phyloP scores from a whole-genome alignment of 2,888 invertebrate genomes.

The Pharmacophagus antenor region DNA sequence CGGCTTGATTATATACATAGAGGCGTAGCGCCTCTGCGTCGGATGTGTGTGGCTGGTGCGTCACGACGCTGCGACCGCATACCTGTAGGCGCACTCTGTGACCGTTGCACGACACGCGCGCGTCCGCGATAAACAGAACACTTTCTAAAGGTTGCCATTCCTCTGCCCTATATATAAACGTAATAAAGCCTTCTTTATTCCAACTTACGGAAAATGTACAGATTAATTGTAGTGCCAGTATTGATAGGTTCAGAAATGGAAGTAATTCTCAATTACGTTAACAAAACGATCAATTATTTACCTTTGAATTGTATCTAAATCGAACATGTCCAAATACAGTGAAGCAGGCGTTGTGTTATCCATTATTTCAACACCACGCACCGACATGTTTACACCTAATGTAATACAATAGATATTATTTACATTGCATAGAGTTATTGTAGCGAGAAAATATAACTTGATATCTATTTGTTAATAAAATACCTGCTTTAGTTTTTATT shows the following conservation, averaged over 20 bases:
- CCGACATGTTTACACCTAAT: slow-evolving; percentile 75
- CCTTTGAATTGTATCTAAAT: slow-evolving; percentile 85
- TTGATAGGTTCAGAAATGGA: no score
- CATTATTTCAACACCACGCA: slow-evolving; percentile 84
- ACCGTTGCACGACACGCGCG: slow-evolving; percentile 81
- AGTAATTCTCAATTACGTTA: no score
- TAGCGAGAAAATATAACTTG: not conserved
- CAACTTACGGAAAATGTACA: no score
- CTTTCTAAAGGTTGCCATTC: slow-evolving; percentile 86
- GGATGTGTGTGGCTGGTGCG: slow-evolving; percentile 85
- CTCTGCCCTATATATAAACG: slow-evolving; percentile 70
- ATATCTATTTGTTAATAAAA: slow-evolving; percentile 19
- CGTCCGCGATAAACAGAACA: slow-evolving; percentile 86
- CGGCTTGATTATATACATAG: slow-evolving; percentile 70
- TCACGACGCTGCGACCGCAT: slow-evolving; percentile 82
- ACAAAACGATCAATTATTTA: slow-evolving; percentile 38
- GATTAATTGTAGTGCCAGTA: no score
- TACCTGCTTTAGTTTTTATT: slow-evolving; percentile 82
- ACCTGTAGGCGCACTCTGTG: slow-evolving; percentile 75
- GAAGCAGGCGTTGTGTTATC: slow-evolving; percentile 83
- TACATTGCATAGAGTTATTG: not conserved
- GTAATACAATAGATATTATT: slow-evolving; percentile 18
- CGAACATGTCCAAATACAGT: slow-evolving; percentile 83
- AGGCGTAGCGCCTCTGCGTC: slow-evolving; percentile 81
- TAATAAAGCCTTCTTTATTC: no score